Evolutionary conservation across 35 echinoderm and acorn worm species (phyloP), one percentile per base, ranked within the genome.

Genomic region (Heliocidaris tuberculata): DNA sequence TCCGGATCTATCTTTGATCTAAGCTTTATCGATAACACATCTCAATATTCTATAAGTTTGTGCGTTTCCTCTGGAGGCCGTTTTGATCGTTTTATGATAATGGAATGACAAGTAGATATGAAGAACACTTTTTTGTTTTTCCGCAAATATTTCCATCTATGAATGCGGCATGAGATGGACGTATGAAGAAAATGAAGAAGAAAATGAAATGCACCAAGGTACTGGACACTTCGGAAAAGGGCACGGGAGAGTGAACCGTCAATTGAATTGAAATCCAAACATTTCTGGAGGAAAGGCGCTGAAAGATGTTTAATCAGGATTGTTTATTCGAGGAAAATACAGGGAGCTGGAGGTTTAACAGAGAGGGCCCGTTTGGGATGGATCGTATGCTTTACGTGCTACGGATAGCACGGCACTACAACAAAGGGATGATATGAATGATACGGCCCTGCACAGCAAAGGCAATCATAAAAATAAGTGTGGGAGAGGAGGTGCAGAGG

Each of bases 181-280:
- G 65, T 78, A 78, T 78, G 65, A 78, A 78, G 65, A 7, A 78
- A n/a, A 78, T 78, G 65, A 78, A 78, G 24, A 24, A 70, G 60
- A 70, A 70, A 70, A 6, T 70, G 60, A 2, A 70, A 70, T 70
- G 65, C 65, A n/a, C 65, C 7, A 8, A n/a, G 65, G 27, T 7
- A 19, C 4, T 78, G 65, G 65, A 78, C 65, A 78, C 65, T n/a
- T 27, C 65, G 27, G 65, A 8, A 78, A 78, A 78, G 65, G 65
- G 65, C 65, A 78, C 21, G 87, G 32, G 31, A 93, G 31, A 48
- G 21, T 48, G 91, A 59, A 30, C 91, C 91, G 91, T 59, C 91
- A 48, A 93, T 93, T 48, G 91, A 93, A 93, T 93, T 93, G 91
- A 93, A 93, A 93, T 93, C 91, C 50, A 93, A 93, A 93, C 91